Base-by-base conservation (phyloP, 1,140 invertebrate species). In the Nomia melanderi region DNA sequence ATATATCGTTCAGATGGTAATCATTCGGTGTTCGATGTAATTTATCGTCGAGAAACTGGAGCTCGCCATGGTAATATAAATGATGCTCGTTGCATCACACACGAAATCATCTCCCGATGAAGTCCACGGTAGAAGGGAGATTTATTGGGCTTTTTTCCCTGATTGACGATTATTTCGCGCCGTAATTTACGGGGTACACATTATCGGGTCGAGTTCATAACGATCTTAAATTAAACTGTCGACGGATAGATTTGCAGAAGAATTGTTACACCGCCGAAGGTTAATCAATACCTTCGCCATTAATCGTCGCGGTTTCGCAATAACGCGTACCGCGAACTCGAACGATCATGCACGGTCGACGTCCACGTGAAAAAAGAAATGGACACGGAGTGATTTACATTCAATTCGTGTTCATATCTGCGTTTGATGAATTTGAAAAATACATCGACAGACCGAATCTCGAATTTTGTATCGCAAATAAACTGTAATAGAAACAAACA, bases 181-280 rank as follows among this genome's bases (percentile, higher is more conserved):
- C 54, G 12, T 17, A 27, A 57, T 36, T 60, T 60, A 36, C 12
- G 25, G 2, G 20, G n/a, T 9, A 31, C 23, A 31, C 6, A 36
- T 60, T 8, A 36, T 60, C 29, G 9, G 14, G 31, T 23, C 20
- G 57, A 31, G 20, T 60, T n/a, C 31, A 12, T 20, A 60, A 23
- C 57, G 31, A 33, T 33, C 56, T 23, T 20, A 9, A 60, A 36
- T 60, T 29, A 36, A 60, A 7, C 29, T 23, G 56, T 59, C 56
- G 6, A 59, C n/a, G 29, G 56, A 3, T 59, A n/a, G 56, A 59
- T 59, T 59, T 59, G 33, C 56, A 31, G 56, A 33, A 33, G 56
- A 59, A 57, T 57, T 17, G 54, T 29, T 50, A 14, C 25, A 11
- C 25, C 11, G 6, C 29, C 31, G 29, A n/a, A 33, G 9, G 57